Conservation (phyloP, 2,888 invertebrate genomes). For the Platycheirus albimanus region DNA sequence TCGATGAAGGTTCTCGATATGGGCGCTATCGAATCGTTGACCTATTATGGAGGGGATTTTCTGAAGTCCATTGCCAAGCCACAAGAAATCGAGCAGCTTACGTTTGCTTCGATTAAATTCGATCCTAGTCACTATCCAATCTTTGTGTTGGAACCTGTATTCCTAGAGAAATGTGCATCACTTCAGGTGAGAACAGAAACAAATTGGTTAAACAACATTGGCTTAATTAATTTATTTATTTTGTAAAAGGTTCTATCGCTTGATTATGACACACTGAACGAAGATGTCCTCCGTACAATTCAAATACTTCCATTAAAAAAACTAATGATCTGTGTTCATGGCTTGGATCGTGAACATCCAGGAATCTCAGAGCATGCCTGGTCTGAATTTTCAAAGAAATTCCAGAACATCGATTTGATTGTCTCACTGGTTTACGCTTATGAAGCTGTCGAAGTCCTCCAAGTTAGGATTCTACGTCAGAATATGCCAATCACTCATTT, state of each 20-base stretch:
- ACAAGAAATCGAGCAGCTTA: conserved; percentile 85
- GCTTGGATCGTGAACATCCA: conserved; percentile 86
- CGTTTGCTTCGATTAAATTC: conserved; percentile 89
- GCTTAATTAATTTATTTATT: not conserved
- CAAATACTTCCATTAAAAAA: conserved; percentile 83
- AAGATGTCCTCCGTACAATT: conserved; percentile 80
- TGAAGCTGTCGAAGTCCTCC: conserved; percentile 86
- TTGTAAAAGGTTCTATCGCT: conserved; percentile 80
- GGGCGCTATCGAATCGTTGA: conserved; percentile 81
- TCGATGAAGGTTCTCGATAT: conserved; percentile 80
- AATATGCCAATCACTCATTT: conserved; percentile 89
- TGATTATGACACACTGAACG: conserved; percentile 81
- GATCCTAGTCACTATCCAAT: conserved; percentile 88
- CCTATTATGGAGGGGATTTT: conserved; percentile 81
- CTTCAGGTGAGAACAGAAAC: conserved; percentile 82
- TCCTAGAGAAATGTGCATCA: conserved; percentile 85
- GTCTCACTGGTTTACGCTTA: conserved; percentile 86
- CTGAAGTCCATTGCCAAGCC: conserved; percentile 82
- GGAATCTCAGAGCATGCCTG: conserved; percentile 87
- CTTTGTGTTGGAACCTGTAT: conserved; percentile 83
- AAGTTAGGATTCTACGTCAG: conserved; percentile 86
- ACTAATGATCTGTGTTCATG: conserved; percentile 88
- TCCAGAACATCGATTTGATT: conserved; percentile 80
- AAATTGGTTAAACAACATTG: conserved; percentile 14
- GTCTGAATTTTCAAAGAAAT: conserved; percentile 84